These are phyloP conservation scores for Astropecten irregularis DNA, from an alignment of 53 echinoderm and acorn worm genomes.

Conservation along the genomic window DNA sequence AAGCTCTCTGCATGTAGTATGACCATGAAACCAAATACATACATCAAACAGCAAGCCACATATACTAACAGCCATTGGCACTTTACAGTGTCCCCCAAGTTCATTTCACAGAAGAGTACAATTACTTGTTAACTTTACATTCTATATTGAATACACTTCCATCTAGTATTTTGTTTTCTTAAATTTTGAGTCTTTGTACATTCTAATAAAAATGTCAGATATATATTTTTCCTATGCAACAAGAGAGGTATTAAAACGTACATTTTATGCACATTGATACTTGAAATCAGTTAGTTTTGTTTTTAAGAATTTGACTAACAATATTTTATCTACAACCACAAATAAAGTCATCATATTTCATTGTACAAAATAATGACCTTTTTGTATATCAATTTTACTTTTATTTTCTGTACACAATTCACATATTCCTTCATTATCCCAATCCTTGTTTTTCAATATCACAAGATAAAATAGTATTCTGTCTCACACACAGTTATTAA, in stretches of 20 bases:
- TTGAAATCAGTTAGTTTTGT: neutral
- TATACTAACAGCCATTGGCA: too few relatives aligned
- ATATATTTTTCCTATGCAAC: slow-evolving; percentile 27
- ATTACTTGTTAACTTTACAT: neutral
- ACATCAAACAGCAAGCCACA: too few relatives aligned
- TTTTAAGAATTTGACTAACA: neutral
- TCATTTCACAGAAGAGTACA: neutral
- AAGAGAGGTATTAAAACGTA: slow-evolving; percentile 41
- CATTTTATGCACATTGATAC: slow-evolving; percentile 46
- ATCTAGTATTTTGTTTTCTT: neutral
- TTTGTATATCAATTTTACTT: slow-evolving; percentile 4
- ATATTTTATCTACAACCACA: neutral
- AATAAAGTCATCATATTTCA: neutral
- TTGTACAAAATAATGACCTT: slow-evolving; percentile 44
- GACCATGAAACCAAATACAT: too few relatives aligned
- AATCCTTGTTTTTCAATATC: slow-evolving; percentile 22
- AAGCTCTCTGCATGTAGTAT: too few relatives aligned
- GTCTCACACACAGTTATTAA: slow-evolving; percentile 51
- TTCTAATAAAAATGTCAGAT: slow-evolving; percentile 28
- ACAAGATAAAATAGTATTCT: slow-evolving; percentile 45
- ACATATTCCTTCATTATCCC: neutral
- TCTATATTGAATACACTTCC: slow-evolving; percentile 35
- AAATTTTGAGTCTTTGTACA: neutral
- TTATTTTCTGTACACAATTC: slow-evolving; percentile 34
- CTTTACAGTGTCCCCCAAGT: too few relatives aligned